A percentile compares a stretch with the other conserved stretches of the same genome.
These are phyloP conservation scores for Schrankia costaestrigalis DNA, from an alignment of 2,888 invertebrate genomes.

Conservation along the genomic window DNA sequence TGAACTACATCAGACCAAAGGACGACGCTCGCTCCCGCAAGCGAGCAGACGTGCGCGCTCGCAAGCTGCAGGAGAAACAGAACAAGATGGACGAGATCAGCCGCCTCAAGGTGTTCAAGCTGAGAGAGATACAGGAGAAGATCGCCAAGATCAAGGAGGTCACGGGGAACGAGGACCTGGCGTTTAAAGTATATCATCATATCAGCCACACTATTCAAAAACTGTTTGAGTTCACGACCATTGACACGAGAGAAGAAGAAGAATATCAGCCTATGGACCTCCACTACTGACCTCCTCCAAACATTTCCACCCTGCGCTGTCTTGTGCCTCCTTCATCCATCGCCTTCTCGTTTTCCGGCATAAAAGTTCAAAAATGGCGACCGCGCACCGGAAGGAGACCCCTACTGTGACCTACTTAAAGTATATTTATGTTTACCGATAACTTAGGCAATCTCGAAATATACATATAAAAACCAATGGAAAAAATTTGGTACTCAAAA, in stretches of 20 bases:
- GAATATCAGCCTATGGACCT: neutral
- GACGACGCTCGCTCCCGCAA: constrained; percentile 90
- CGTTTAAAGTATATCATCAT: constrained; percentile 75
- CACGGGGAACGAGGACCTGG: constrained; percentile 89
- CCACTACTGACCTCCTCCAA: neutral
- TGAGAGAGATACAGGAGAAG: constrained; percentile 94
- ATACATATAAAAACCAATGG: too few species aligned
- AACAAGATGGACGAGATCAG: constrained; percentile 93
- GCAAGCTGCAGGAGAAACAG: constrained; percentile 89
- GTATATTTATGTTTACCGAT: too few species aligned
- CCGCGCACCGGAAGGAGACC: too few species aligned
- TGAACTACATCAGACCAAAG: constrained; percentile 90
- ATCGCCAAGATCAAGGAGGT: constrained; percentile 92
- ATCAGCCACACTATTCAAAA: constrained; percentile 3
- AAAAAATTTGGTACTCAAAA: too few species aligned
- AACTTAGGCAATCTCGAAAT: too few species aligned
- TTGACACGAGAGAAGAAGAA: neutral
- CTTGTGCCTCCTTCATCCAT: neutral
- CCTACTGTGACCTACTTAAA: too few species aligned
- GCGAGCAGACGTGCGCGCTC: constrained; percentile 85
- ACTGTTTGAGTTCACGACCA: neutral
- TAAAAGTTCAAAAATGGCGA: too few species aligned
- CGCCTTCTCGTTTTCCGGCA: neutral
- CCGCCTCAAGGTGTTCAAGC: constrained; percentile 90
- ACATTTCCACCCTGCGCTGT: neutral